phyloP scores from a whole-genome alignment of 2,888 invertebrate genomes.

The Ectemnius continuus region DNA sequence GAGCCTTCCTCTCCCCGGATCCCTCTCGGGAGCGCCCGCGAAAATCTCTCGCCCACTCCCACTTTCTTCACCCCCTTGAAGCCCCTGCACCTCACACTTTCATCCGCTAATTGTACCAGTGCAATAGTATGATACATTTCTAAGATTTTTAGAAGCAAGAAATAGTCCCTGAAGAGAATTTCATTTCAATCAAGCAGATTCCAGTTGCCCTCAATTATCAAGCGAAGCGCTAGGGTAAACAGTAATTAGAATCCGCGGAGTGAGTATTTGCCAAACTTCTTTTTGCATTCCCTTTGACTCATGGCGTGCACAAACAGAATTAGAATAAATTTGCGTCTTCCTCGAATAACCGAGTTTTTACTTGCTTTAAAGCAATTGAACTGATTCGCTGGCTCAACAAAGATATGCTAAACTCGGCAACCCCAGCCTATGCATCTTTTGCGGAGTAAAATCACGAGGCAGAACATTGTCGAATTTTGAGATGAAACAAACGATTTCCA shows the following conservation, averaged over 20 bases:
- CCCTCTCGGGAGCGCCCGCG: slow-evolving; percentile 1
- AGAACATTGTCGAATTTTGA: no score
- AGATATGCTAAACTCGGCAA: background rate
- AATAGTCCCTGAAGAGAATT: slow-evolving; percentile 16
- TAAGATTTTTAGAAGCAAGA: background rate
- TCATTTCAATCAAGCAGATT: slow-evolving; percentile 19
- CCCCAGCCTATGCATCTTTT: no score
- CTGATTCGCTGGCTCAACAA: background rate
- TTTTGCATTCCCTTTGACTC: slow-evolving; percentile 46
- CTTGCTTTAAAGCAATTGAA: background rate
- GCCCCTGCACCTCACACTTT: background rate
- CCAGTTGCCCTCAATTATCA: slow-evolving; percentile 20
- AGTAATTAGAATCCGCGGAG: slow-evolving; percentile 63
- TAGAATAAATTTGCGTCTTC: slow-evolving; percentile 32
- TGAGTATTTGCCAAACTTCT: slow-evolving; percentile 63
- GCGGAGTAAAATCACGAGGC: no score
- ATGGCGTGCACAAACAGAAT: slow-evolving; percentile 37
- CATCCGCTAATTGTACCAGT: background rate
- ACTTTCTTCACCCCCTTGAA: background rate
- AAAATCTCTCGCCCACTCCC: background rate
- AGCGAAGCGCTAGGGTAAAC: slow-evolving; percentile 54
- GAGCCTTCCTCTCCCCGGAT: slow-evolving; percentile 36
- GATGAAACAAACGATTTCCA: background rate
- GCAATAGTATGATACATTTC: slow-evolving; percentile 25
- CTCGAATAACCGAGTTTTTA: slow-evolving; percentile 14